Evolutionary conservation across 1,140 invertebrate species (phyloP), one percentile per base, ranked within the genome.

Genomic region (Drosophila malerkotliana): DNA sequence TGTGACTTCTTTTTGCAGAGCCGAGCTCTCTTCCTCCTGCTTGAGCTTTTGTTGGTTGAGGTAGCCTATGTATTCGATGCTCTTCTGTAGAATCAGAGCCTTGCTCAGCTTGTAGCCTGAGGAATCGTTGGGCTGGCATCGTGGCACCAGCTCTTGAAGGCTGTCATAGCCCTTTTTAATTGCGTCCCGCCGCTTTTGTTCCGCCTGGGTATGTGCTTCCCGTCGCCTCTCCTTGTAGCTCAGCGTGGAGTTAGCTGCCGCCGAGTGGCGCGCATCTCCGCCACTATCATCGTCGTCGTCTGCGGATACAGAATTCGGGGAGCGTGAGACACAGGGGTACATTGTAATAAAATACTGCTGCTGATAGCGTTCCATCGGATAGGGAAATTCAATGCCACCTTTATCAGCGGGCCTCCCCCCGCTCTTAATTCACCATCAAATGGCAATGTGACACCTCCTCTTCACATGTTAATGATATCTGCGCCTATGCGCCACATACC

Each of bases 151-250:
- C 80, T 96, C 96, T 92, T 98, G 97, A 30, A 98, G 92, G 4
- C 96, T 95, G 92, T 98, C 97, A 92, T 98, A 98, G 1, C 98
- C 97, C 92, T 97, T 98, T 90, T 99, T 99, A 61, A 99, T 99
- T 2, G 98, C 98, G 94, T 99, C 98, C 90, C 98, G 94, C 72
- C 98, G 93, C 92, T 99, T 99, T 92, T 99, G 98, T 92, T 99
- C 98, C 3, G 98, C 98, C 92, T 98, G 97, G 0, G 98, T 99
- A 91, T 99, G 98, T 6, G 98, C 98, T 92, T 99, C 98, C 67
- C 98, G 93, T 34, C 98, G 93, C 26, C 98, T 93, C 82, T 99
- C 98, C 92, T 98, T 98, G 87, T 99, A 99, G 91, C 95, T 98
- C 63, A 98, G 96, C 94, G 30, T 96, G 32, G 67, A 66, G 15